Base-by-base conservation (phyloP, 53 echinoderm and acorn worm genomes). In the Temnopleurus reevesii region DNA sequence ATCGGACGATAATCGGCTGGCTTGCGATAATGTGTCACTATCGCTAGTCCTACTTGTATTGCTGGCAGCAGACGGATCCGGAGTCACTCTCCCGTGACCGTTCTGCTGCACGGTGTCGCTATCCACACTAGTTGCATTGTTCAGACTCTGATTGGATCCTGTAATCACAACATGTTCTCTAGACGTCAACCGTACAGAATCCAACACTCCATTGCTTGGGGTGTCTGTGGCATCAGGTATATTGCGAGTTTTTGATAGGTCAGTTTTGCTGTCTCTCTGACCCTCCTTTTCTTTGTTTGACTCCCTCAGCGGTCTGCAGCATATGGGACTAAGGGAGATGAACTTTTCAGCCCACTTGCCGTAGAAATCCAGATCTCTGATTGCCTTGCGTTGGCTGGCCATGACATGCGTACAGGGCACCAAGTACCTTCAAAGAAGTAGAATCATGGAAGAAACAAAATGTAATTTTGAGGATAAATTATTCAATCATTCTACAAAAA, bases 401-500 rank as follows among this genome's bases (percentile, higher is more conserved):
- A 99, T 99, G 47, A 99, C 89, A 92, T 99, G 96, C 43, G 89
- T 99, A 76, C 99, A 94, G n/a, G 99, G 99, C 18, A 99, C 94
- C 45, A 94, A 84, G 77, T 94, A 93, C 61, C 99, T 99, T 53
- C 1, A 54, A 25, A 63, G 36, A 63, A 55, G 60, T n/a, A n/a
- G n/a, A n/a, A n/a, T n/a, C n/a, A n/a, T n/a, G n/a, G n/a, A n/a
- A n/a, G n/a, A n/a, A n/a, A n/a, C n/a, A n/a, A n/a, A n/a, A n/a
- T n/a, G n/a, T n/a, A n/a, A n/a, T n/a, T n/a, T n/a, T n/a, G n/a
- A n/a, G n/a, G n/a, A n/a, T n/a, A n/a, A n/a, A n/a, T n/a, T n/a
- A n/a, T n/a, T n/a, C n/a, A n/a, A n/a, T n/a, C n/a, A n/a, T n/a
- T n/a, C n/a, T n/a, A n/a, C n/a, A n/a, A n/a, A n/a, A n/a, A n/a